These are phyloP conservation scores for Meda fulgida DNA, from an alignment of 2,797 vertebrate genomes.

Conservation along the genomic window DNA sequence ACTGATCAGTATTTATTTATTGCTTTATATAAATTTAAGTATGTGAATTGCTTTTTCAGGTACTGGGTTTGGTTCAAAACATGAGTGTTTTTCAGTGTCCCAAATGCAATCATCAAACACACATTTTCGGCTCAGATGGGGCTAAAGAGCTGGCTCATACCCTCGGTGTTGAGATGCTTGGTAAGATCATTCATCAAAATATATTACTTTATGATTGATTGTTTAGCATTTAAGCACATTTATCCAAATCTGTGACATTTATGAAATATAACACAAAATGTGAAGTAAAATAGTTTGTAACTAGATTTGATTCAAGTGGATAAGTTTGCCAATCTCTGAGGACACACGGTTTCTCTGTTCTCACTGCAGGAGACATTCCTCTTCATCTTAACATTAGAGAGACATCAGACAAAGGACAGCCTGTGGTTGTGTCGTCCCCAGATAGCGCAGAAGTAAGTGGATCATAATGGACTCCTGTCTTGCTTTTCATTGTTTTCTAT, in stretches of 20 bases:
- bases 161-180: constrained; percentile 85
- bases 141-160: constrained; percentile 83
- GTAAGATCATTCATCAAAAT: constrained; percentile 68
- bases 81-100: constrained; percentile 99
- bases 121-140: constrained; percentile 94
- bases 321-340: neutral
- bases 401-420: constrained; percentile 87
- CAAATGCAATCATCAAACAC: constrained; percentile 89
- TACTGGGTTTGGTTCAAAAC: constrained; percentile 95
- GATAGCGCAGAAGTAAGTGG: constrained; percentile 85
- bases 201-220: neutral
- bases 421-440: constrained; percentile 90
- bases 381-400: constrained; percentile 92
- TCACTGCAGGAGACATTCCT: constrained; percentile 87
- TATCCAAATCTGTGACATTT: neutral
- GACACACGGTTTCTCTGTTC: neutral
- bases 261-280: neutral
- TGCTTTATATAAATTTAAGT: neutral
- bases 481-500: constrained; percentile 7
- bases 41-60: constrained; percentile 74
- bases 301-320: neutral
- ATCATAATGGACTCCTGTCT: neutral
- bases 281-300: neutral
- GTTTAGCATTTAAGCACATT: neutral
- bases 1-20: neutral